phyloP scores from a whole-genome alignment of 2,888 invertebrate genomes.

The Dynastes hyllus region DNA sequence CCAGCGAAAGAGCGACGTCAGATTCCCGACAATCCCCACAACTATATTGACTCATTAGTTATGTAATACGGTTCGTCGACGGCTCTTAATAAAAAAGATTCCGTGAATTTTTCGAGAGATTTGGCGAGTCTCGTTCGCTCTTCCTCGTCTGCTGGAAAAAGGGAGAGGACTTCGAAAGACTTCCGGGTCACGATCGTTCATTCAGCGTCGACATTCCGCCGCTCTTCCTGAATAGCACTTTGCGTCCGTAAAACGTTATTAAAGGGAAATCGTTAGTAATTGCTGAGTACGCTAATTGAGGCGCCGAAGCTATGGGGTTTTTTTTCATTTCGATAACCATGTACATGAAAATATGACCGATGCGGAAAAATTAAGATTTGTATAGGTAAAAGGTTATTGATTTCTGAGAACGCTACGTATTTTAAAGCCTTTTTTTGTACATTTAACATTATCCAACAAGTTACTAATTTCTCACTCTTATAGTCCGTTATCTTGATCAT shows the following conservation, averaged over 20 bases:
- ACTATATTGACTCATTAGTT: slow-evolving; percentile 24
- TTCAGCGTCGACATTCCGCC: slow-evolving; percentile 11
- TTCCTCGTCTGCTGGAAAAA: background rate
- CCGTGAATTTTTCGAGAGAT: slow-evolving; percentile 24
- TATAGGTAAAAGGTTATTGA: background rate
- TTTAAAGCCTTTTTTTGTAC: too few species aligned
- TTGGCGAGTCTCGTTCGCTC: slow-evolving; percentile 1
- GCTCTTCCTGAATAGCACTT: background rate
- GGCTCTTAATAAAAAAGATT: slow-evolving; percentile 39
- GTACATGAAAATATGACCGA: background rate
- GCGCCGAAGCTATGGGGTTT: background rate
- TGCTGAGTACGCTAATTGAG: slow-evolving; percentile 8
- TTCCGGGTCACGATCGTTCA: slow-evolving; percentile 20
- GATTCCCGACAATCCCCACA: background rate
- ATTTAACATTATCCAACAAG: too few species aligned
- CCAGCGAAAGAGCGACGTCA: background rate
- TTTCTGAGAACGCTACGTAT: too few species aligned
- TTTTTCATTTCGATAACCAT: too few species aligned
- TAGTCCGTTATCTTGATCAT: too few species aligned
- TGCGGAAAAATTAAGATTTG: background rate
- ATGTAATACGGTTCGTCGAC: slow-evolving; percentile 11
- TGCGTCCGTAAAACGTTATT: background rate
- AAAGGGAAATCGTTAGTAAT: slow-evolving; percentile 6
- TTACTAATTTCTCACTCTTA: too few species aligned
- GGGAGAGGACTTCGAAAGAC: background rate